phyloP scores from a whole-genome alignment of 2,888 invertebrate genomes.

The Caenorhabditis parvicauda region DNA sequence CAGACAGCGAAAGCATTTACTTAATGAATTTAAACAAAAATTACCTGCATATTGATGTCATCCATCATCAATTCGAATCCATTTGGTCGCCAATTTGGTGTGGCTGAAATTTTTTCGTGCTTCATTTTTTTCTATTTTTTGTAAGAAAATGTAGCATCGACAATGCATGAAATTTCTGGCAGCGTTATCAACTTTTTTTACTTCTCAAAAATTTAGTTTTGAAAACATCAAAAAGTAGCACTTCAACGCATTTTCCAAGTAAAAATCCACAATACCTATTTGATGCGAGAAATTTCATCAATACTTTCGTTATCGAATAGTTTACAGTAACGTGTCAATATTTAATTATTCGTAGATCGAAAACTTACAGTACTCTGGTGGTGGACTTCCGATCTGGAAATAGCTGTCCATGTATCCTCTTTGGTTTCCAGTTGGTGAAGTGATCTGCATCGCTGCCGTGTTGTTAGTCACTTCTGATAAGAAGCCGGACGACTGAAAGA shows the following conservation, averaged over 20 bases:
- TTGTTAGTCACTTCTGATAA: conserved; percentile 58
- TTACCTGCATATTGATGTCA: conserved; percentile 48
- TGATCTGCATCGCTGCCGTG: conserved; percentile 59
- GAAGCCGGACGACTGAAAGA: conserved; percentile 51
- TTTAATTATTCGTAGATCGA: no score
- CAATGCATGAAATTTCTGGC: no score
- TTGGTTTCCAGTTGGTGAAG: conserved; percentile 28
- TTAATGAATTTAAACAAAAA: background rate
- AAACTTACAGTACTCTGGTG: conserved; percentile 44
- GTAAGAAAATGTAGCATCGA: no score
- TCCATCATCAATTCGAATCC: conserved; percentile 59
- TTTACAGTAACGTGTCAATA: no score
- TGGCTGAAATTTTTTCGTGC: no score
- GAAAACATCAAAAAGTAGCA: conserved; percentile 22
- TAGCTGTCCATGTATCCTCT: conserved; percentile 30
- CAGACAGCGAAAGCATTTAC: background rate
- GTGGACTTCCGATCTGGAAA: conserved; percentile 44
- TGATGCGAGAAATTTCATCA: no score
- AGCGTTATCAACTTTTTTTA: no score
- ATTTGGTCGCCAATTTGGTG: no score
- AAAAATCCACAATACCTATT: no score
- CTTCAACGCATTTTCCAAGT: conserved; percentile 19
- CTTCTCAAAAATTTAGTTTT: no score
- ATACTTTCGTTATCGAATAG: no score
- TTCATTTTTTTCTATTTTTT: no score